Base-by-base conservation (phyloP, 2,888 invertebrate genomes). In the Belgica antarctica region DNA sequence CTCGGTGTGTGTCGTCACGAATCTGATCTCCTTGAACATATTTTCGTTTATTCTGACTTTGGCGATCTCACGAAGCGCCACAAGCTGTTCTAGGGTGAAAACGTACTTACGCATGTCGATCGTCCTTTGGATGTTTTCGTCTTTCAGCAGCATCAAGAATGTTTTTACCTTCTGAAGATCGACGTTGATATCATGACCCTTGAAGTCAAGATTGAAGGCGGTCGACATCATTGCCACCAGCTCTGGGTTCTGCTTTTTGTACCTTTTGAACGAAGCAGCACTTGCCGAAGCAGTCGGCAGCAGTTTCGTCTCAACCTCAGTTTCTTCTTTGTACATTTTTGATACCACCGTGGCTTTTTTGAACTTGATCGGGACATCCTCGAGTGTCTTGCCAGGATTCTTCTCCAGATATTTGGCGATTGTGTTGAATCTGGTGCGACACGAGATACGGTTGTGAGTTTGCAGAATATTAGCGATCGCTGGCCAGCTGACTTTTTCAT, bases 371-470 rank as follows among this genome's bases (percentile, higher is more conserved):
- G 78, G 79, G 34, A 79, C 72, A 66, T 78, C 75, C 0, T 74
- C 72, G 0, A 80, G 59, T 0, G 71, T 74, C 12, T 75, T 74
- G 17, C 81, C 73, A 0, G 84, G 85, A 77, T 85, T 75, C 24
- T 78, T 77, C 70, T 80, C 77, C 62, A 85, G 77, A 80, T 83
- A 85, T 71, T 78, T 81, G 61, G 79, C 75, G n/a, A 87, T 81
- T 0, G 83, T 82, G 0, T 77, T 57, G 75, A 84, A 85, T 24
- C 89, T 83, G 63, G 86, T 84, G 36, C 89, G 81, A 62, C 88
- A 80, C 74, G 86, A 83, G 1, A 81, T 81, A 52, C 87, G 79
- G 34, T 82, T 82, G 74, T 85, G 85, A 2, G 83, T 81, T 5
- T 82, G 79, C 71, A 89, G 81, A 72, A 78, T 75, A 62, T 80